A percentile compares a stretch with the other conserved stretches of the same genome.
Conservation (phyloP, 2,888 invertebrate genomes). For the Mechanitis mazaeus region DNA sequence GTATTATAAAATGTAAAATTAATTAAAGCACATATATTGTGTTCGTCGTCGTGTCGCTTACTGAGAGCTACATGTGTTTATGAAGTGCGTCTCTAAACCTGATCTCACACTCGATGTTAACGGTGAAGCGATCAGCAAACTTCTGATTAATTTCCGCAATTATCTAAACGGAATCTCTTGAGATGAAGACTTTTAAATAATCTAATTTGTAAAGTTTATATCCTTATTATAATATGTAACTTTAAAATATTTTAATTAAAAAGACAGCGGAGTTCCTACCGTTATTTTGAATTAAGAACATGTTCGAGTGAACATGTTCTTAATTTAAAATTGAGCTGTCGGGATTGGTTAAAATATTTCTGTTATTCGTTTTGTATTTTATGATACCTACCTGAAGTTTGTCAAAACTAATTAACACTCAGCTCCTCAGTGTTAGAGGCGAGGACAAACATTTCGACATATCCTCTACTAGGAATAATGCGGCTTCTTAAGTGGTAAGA, state of each 20-base stretch:
- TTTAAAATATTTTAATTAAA: no score
- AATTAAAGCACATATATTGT: conserved; percentile 1
- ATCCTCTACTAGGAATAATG: conserved; percentile 24
- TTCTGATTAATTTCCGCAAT: conserved; percentile 18
- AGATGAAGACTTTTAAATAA: neutral
- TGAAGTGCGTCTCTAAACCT: conserved; percentile 22
- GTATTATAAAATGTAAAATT: conserved; percentile 2
- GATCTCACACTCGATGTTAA: conserved; percentile 29
- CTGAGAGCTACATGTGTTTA: neutral
- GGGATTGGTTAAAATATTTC: no score
- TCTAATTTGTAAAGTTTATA: no score
- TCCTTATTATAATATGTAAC: no score
- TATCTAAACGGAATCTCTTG: neutral
- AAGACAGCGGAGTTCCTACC: no score
- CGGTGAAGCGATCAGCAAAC: conserved; percentile 17
- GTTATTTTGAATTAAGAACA: no score
- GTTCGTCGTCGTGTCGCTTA: neutral
- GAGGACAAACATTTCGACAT: conserved; percentile 25
- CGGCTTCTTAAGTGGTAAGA: conserved; percentile 26
- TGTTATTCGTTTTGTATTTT: neutral
- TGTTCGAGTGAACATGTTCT: no score
- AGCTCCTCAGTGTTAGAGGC: conserved; percentile 13
- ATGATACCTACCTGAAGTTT: conserved; percentile 1
- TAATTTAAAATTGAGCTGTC: no score
- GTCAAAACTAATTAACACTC: conserved; percentile 21